Evolutionary conservation across 2,113 vertebrate genomes (phyloP), one percentile per base, ranked within the genome.

Genomic region (Nyctibius bracteatus): DNA sequence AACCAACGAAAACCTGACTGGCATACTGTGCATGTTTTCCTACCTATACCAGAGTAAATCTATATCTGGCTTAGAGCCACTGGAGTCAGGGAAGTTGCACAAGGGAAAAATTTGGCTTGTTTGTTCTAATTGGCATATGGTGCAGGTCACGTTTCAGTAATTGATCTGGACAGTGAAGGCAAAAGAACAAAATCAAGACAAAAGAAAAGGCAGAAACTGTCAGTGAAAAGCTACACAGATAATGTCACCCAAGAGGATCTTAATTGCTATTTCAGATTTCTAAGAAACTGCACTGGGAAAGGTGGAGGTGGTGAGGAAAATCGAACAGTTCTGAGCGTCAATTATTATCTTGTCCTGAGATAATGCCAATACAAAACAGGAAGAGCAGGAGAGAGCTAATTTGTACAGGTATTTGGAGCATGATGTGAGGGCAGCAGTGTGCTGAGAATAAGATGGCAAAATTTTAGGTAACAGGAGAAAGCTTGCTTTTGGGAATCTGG

Each of bases 141-240:
- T 37, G 23, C 41, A n/a, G 79, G 66, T 79, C 39, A 55, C 0
- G 1, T 86, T 79, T 80, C 16, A 25, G 55, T 81, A 73, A 83
- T 5, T 73, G 86, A 86, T 94, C 54, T 28, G 83, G 46, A 19
- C n/a, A 58, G 1, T 35, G 71, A 62, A 88, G 31, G 59, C 46
- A n/a, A 58, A 81, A 62, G 41, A 95, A 28, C 27, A 80, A 58
- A 86, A 91, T 31, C 80, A 88, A 89, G 25, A 31, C 31, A 71
- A 66, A 88, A 55, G 52, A 67, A n/a, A 81, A 75, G 23, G 41
- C n/a, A 70, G 57, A 83, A 86, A 44, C 55, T 54, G 20, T 58
- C 14, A 61, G 31, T 70, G 63, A 78, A 92, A 78, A 70, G 17
- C 55, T 65, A 12, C 17, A 15, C 25, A 27, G 41, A 37, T 88